Percentiles rank a stretch among this genome's conserved stretches.
These are phyloP conservation scores for Callipepla californica DNA, from an alignment of 2,113 vertebrate species.

Conservation along the genomic window DNA sequence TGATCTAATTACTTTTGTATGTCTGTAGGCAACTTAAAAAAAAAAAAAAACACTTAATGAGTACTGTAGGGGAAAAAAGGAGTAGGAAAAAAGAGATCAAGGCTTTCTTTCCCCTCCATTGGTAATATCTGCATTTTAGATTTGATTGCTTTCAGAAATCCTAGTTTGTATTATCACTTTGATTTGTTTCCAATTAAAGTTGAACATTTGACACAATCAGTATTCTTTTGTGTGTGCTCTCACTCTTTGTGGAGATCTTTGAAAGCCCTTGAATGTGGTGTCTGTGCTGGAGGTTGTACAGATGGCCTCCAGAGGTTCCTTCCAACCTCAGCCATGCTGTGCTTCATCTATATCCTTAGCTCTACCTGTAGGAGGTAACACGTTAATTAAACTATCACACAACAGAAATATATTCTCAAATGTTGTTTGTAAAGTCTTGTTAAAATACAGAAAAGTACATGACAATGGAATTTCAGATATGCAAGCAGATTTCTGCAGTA, in stretches of 20 bases:
- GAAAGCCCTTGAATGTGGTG: neutral
- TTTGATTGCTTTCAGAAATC: slow-evolving; percentile 32
- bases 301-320: neutral
- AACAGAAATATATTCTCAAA: neutral
- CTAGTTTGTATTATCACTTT: slow-evolving; percentile 33
- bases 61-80: neutral
- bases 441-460: neutral
- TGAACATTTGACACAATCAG: slow-evolving; percentile 50
- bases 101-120: slow-evolving; percentile 50
- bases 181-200: slow-evolving; percentile 44
- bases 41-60: slow-evolving; percentile 30
- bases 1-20: slow-evolving; percentile 71
- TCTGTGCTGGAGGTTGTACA: neutral
- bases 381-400: neutral
- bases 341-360: neutral
- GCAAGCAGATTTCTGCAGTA: neutral
- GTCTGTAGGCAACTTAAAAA: slow-evolving; percentile 65
- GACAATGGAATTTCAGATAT: neutral
- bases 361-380: neutral
- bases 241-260: neutral
- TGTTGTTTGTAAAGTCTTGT: neutral
- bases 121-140: slow-evolving; percentile 44
- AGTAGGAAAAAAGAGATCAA: neutral
- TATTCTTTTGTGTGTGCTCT: slow-evolving; percentile 10
- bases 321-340: neutral